Base-by-base conservation (phyloP, 2,797 vertebrate species). In the Brotula barbata region DNA sequence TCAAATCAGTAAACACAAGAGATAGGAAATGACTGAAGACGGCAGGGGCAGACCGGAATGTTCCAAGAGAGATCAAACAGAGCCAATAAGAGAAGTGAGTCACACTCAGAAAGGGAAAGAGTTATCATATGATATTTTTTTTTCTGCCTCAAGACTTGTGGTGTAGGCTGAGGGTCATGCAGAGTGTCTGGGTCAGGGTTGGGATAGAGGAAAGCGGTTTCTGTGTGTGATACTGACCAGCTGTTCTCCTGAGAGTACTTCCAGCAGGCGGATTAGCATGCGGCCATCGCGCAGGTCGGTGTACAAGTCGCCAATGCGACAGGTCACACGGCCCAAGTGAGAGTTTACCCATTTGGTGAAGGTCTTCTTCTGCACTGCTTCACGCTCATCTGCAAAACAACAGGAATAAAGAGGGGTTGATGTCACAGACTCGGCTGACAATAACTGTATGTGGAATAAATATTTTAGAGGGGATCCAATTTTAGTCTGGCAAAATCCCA, bases 271-370 rank as follows among this genome's bases (percentile, higher is more conserved):
- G 75, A 97, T 93, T 44, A 98, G 90, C 93, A 95, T 96, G 40
- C 95, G 93, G 23, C 96, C 96, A 63, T 97, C 96, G 1, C 96
- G 90, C 57, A 97, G 90, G 88, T 98, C 95, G 0, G 92, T 95
- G 85, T 98, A 98, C 49, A 98, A 89, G 88, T 98, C 96, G 4
- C 92, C 92, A 41, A 98, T 95, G 50, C 95, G 92, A 86, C 94
- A 94, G 0, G 94, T 94, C 52, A 96, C 95, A 4, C 95, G 86
- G 46, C 94, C 93, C 77, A 98, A 89, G 90, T 98, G 95, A 13
- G 95, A 98, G 87, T 98, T 98, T 58, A 98, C 95, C 95, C 95
- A 98, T 86, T 98, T 98, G 72, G 95, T 98, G 77, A 98, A 97
- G 50, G 95, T 98, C 83, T 98, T 98, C 91, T 98, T 98, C 88